Conservation (phyloP, 2,113 vertebrate species). For the Camelus dromedarius region DNA sequence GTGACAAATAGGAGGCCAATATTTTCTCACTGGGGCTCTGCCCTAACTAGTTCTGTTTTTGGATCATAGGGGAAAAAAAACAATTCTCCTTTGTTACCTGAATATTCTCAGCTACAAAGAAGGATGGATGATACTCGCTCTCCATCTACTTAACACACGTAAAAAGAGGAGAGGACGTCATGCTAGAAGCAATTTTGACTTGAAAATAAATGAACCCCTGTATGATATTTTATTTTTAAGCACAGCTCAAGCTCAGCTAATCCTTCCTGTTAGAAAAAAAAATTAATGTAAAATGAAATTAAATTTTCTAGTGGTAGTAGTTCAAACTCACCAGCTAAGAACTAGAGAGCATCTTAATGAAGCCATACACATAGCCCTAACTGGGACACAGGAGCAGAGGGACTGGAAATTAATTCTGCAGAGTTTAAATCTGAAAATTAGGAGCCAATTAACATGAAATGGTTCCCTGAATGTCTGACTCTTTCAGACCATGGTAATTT, state of each 20-base stretch:
- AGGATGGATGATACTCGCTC: not conserved
- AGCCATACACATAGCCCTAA: not conserved
- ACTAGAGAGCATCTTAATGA: not conserved
- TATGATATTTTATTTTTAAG: conserved; percentile 38
- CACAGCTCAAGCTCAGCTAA: not conserved
- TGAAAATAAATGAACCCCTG: not conserved
- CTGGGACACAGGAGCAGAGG: not conserved
- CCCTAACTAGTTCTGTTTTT: not conserved
- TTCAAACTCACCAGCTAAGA: not conserved
- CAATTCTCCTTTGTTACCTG: conserved; percentile 14
- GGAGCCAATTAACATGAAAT: not conserved
- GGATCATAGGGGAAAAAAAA: not conserved
- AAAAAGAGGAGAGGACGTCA: not conserved
- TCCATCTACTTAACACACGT: not conserved
- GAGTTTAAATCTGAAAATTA: conserved; percentile 13
- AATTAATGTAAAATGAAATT: conserved; percentile 39
- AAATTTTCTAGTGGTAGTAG: not conserved
- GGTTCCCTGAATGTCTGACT: not conserved
- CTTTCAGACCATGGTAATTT: not conserved
- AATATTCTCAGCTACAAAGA: not conserved
- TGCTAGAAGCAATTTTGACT: not conserved
- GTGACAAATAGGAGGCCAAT: not conserved
- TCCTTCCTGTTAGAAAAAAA: not conserved
- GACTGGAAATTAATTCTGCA: not conserved
- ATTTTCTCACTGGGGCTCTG: not conserved